Percentiles rank a stretch among this genome's conserved stretches.
These are phyloP conservation scores for Smutsia gigantea DNA, from an alignment of 2,797 vertebrate species.

Conservation along the genomic window DNA sequence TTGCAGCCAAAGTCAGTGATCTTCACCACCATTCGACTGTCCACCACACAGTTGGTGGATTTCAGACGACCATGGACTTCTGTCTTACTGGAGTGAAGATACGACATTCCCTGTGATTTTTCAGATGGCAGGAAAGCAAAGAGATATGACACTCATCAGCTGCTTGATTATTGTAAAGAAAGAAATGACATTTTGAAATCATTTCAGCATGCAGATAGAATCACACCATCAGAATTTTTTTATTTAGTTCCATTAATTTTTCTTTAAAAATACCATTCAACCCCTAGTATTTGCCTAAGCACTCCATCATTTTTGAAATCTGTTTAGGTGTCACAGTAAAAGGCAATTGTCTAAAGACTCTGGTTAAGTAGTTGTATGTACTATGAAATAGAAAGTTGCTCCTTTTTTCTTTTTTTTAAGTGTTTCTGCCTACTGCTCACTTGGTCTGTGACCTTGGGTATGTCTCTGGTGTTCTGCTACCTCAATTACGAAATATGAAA, in stretches of 20 bases:
- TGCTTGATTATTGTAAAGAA: not conserved
- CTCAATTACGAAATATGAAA: not conserved
- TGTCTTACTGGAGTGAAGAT: constrained; percentile 96
- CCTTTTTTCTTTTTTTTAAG: not conserved
- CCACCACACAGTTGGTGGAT: constrained; percentile 97
- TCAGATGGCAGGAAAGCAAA: constrained; percentile 49
- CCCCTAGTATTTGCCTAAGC: not conserved
- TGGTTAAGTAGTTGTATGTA: not conserved
- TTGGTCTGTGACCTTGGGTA: not conserved
- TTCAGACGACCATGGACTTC: constrained; percentile 95
- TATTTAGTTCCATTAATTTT: not conserved
- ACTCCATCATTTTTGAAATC: not conserved
- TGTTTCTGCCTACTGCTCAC: not conserved
- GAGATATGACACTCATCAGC: not conserved
- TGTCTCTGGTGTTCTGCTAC: not conserved
- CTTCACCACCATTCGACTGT: constrained; percentile 98
- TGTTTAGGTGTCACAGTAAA: not conserved
- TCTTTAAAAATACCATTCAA: not conserved
- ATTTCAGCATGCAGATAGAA: not conserved
- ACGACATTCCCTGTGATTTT: constrained; percentile 95
- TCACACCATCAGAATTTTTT: not conserved
- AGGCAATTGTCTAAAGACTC: not conserved
- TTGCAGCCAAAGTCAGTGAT: constrained; percentile 98
- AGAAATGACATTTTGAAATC: not conserved
- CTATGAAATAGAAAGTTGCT: not conserved